These are phyloP conservation scores for Aphaenogaster floridana DNA, from an alignment of 1,140 invertebrate species.

Conservation along the genomic window DNA sequence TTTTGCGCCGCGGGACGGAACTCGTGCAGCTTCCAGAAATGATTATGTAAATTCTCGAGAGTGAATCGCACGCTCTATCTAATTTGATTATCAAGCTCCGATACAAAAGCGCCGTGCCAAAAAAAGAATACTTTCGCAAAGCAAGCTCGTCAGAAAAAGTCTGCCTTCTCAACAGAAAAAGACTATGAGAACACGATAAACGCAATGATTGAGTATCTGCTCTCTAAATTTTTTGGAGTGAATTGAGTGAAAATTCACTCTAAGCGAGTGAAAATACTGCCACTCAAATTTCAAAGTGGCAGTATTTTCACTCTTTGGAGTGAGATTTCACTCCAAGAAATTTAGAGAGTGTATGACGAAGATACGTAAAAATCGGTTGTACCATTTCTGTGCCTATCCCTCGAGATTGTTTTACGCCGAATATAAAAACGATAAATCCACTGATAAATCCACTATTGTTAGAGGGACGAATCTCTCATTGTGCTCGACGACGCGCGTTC, in stretches of 20 bases:
- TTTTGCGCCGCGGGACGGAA: conserved; percentile 15
- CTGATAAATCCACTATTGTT: neutral
- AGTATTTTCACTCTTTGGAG: too few relatives aligned
- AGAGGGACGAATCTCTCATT: neutral
- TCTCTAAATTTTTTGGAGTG: too few relatives aligned
- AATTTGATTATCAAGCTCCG: conserved; percentile 28
- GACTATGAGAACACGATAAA: neutral
- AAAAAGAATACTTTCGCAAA: neutral
- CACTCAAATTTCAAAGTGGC: too few relatives aligned
- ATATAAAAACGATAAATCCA: neutral
- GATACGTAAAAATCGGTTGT: neutral
- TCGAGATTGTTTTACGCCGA: neutral
- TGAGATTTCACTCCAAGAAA: too few relatives aligned
- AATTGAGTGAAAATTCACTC: too few relatives aligned
- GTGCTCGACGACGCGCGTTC: neutral
- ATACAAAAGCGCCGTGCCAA: neutral
- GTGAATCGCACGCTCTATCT: conserved; percentile 41
- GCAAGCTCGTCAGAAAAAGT: neutral
- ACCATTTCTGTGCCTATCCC: neutral
- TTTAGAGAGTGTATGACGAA: neutral
- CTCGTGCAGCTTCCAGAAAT: conserved; percentile 42
- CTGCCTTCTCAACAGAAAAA: neutral
- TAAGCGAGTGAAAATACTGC: too few relatives aligned
- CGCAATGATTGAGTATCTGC: neutral
- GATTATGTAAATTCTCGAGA: conserved; percentile 57